Base-by-base conservation (phyloP, 2,888 invertebrate species). In the Apoda limacodes region DNA sequence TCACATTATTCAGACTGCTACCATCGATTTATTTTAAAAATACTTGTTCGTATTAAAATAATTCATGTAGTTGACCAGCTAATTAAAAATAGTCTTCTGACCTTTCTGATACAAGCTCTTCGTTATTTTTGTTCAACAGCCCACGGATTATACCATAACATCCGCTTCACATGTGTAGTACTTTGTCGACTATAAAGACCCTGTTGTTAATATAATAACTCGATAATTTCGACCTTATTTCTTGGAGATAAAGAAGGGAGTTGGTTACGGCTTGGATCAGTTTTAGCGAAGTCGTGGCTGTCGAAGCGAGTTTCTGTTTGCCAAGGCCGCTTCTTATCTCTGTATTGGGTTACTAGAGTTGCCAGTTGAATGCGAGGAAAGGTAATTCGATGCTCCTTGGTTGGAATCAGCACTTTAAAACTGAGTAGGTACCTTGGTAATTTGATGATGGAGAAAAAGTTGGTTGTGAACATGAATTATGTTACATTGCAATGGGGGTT, bases 261-360 rank as follows among this genome's bases (percentile, higher is more conserved):
- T 35, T 23, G 35, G 30, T 30, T 20, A 31, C 25, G 12, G 19
- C 13, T 25, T 25, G 30, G 10, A 27, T 20, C 15, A 6, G 15
- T 10, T 26, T 6, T 20, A 15, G 25, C 12, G 25, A 13, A 9
- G 22, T 2, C 20, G 34, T 37, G 31, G 32, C 29, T 41, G 35
- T 36, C 42, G 43, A 48, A 43, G 43, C 42, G 47, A n/a, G n/a
- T n/a, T n/a, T n/a, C n/a, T n/a, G 46, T 56, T 53, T 48, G 57
- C 60, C 70, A 69, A 67, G 70, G 67, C 51, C 55, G 55, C 42
- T n/a, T 40, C 54, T 67, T 71, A 71, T 71, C 67, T 60, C 40
- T 50, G 66, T 60, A 49, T 72, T 53, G 40, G 55, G 66, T 75
- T 72, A 63, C 71, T 52, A 69, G 56, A 69, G 60, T 48, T 52